Conservation (phyloP, 2,113 vertebrate species). For the Muscicapa adusta region DNA sequence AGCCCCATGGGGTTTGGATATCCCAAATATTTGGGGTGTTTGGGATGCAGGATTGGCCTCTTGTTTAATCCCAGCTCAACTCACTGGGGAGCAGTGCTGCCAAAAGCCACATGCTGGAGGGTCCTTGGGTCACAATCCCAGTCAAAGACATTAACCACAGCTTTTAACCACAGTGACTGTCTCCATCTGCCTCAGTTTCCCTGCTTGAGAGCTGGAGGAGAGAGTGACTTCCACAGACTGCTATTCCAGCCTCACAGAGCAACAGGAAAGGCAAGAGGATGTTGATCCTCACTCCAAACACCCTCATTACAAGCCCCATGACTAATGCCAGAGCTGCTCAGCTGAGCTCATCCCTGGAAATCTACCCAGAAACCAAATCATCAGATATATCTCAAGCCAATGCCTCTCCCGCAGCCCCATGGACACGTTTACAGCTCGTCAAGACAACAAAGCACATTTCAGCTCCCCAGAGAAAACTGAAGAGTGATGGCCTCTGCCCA, state of each 20-base stretch:
- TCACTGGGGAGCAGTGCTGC: background rate
- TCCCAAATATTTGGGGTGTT: background rate
- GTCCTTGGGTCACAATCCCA: background rate
- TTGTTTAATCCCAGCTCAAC: background rate
- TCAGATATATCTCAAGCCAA: background rate
- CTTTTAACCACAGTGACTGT: background rate
- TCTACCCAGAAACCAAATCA: constrained; percentile 5
- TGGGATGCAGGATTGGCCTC: background rate
- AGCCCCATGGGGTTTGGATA: background rate
- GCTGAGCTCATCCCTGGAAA: constrained; percentile 39
- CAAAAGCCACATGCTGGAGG: background rate
- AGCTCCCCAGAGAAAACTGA: background rate
- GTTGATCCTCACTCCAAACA: background rate
- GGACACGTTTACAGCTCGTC: background rate
- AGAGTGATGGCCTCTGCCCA: background rate
- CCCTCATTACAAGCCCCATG: accelerated
- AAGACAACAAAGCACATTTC: background rate
- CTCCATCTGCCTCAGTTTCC: background rate
- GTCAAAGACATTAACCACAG: background rate
- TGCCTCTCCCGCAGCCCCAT: background rate
- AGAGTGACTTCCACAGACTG: background rate
- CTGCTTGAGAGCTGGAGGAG: background rate
- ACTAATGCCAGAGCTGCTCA: background rate
- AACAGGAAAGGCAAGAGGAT: background rate
- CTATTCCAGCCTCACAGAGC: background rate